Conservation (phyloP, 2,113 vertebrate species). For the Gallinago paraguaiae region DNA sequence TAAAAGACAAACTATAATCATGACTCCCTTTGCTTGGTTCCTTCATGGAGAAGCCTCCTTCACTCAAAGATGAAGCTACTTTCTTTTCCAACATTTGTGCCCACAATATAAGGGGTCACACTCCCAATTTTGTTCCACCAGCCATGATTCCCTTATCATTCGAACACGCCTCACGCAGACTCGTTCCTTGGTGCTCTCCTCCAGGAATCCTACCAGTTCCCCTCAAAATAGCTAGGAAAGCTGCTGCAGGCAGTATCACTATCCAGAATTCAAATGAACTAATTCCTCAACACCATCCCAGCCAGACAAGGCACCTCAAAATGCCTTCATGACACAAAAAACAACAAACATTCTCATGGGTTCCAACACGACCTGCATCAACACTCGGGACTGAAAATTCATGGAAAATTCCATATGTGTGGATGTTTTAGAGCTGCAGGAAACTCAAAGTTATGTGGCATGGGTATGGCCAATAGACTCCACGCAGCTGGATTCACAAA, state of each 20-base stretch:
- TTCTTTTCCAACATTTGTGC: background rate
- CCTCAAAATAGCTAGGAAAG: background rate
- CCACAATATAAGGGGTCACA: accelerated
- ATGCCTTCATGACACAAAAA: background rate
- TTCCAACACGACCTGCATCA: background rate
- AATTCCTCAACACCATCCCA: background rate
- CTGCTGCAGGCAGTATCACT: background rate
- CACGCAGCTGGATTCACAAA: background rate
- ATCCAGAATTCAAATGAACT: background rate
- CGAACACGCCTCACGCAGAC: background rate
- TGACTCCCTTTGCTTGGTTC: background rate
- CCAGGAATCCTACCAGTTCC: background rate
- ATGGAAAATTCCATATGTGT: no score
- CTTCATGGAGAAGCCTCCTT: background rate
- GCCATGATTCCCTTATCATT: background rate
- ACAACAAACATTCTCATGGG: no score
- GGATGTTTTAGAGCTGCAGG: background rate
- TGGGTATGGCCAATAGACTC: background rate
- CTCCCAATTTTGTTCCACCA: background rate
- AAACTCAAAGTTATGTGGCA: background rate
- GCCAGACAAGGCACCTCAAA: background rate
- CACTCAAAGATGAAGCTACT: background rate
- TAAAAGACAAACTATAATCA: background rate
- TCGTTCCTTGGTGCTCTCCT: background rate
- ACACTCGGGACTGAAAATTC: background rate